Conservation (phyloP, 1,140 invertebrate species). For the Pararge aegeria region DNA sequence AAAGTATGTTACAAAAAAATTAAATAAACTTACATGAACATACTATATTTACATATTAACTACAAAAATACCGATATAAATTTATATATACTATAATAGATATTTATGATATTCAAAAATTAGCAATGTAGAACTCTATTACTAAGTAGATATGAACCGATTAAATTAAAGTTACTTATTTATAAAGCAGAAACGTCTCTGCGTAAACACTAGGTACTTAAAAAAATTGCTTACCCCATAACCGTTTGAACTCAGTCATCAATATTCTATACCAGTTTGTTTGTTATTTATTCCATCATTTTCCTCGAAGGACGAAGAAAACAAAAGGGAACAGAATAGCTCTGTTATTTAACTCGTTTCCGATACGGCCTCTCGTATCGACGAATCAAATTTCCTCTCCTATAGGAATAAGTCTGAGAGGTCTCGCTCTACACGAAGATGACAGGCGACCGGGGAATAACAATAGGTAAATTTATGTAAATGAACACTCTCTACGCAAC, state of each 20-base stretch:
- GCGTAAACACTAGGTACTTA: no score
- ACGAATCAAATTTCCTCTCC: slow-evolving; percentile 71
- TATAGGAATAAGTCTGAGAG: slow-evolving; percentile 60
- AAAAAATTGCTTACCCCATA: slow-evolving; percentile 2
- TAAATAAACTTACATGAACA: no score
- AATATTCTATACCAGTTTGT: slow-evolving; percentile 59
- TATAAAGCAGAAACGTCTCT: no score
- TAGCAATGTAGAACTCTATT: no score
- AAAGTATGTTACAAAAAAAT: no score
- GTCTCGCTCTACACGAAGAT: slow-evolving; percentile 54
- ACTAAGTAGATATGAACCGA: no score
- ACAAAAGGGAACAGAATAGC: slow-evolving; percentile 68
- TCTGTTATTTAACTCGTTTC: slow-evolving; percentile 75
- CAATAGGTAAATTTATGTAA: slow-evolving; percentile 77
- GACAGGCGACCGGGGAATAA: slow-evolving; percentile 59
- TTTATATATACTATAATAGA: no score
- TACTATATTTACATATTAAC: no score
- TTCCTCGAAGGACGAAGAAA: slow-evolving; percentile 58
- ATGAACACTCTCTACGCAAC: slow-evolving; percentile 65
- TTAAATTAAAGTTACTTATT: no score
- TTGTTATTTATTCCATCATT: slow-evolving; percentile 63
- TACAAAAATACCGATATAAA: no score
- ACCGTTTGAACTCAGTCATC: slow-evolving; percentile 27
- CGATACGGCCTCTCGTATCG: slow-evolving; percentile 68
- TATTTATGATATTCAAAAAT: no score